A percentile compares a stretch with the other conserved stretches of the same genome.
phyloP scores from a whole-genome alignment of 2,888 invertebrate species.

The Villa cingulata region DNA sequence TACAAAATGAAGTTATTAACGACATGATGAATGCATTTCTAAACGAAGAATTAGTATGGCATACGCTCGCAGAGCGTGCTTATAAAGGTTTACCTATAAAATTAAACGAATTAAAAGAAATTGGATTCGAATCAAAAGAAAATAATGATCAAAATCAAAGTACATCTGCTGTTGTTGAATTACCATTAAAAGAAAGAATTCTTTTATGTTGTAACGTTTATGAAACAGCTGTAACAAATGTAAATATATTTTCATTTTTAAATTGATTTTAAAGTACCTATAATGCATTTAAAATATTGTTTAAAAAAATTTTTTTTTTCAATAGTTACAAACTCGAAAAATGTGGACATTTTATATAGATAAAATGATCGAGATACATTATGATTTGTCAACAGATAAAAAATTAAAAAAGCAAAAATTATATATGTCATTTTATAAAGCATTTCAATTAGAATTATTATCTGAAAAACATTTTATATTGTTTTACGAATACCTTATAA shows the following conservation, averaged over 20 bases:
- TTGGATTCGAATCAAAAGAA: neutral
- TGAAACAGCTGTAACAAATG: slow-evolving; percentile 36
- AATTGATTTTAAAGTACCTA: too few species aligned
- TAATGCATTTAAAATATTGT: neutral
- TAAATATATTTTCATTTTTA: slow-evolving; percentile 11
- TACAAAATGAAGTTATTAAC: slow-evolving; percentile 42
- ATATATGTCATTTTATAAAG: slow-evolving; percentile 38
- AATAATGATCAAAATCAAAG: neutral
- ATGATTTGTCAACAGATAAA: slow-evolving; percentile 35
- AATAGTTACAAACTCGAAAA: slow-evolving; percentile 34
- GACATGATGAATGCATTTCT: slow-evolving; percentile 39
- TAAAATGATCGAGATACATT: slow-evolving; percentile 41
- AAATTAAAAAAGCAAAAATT: slow-evolving; percentile 39
- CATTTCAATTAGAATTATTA: slow-evolving; percentile 37
- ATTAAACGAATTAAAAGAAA: slow-evolving; percentile 16
- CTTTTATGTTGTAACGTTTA: slow-evolving; percentile 39
- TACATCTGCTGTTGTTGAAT: slow-evolving; percentile 8
- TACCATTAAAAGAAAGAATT: slow-evolving; percentile 35
- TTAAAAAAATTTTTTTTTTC: neutral
- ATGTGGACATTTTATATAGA: slow-evolving; percentile 46
- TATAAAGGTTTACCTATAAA: slow-evolving; percentile 36
- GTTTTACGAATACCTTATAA: slow-evolving; percentile 31
- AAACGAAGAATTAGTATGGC: slow-evolving; percentile 43
- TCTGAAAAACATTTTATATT: slow-evolving; percentile 39
- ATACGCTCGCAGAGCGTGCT: slow-evolving; percentile 45